phyloP scores from a whole-genome alignment of 2,888 invertebrate genomes.

The Ochlodes sylvanus region DNA sequence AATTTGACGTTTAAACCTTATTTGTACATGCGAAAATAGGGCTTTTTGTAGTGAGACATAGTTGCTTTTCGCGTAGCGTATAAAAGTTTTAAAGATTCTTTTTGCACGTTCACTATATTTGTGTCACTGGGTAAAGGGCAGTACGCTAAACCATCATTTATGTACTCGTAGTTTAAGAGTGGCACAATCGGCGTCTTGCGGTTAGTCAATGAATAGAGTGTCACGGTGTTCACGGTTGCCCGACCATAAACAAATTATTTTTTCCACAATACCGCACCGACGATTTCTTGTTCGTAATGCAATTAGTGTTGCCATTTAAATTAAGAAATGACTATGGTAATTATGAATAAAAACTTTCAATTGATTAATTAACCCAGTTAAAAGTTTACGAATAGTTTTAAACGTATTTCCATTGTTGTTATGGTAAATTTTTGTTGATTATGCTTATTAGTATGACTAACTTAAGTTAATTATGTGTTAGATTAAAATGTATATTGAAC shows the following conservation, averaged over 20 bases:
- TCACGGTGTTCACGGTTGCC: slow-evolving; percentile 47
- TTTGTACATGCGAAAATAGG: slow-evolving; percentile 46
- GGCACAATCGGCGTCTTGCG: slow-evolving; percentile 45
- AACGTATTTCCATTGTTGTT: slow-evolving; percentile 1
- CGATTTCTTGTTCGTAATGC: slow-evolving; percentile 28
- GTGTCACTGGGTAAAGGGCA: slow-evolving; percentile 82
- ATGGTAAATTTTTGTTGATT: too few relatives aligned
- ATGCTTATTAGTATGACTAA: too few relatives aligned
- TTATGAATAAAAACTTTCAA: slow-evolving; percentile 18
- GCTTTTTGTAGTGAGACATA: slow-evolving; percentile 48
- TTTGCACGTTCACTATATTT: slow-evolving; percentile 64
- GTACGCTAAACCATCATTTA: slow-evolving; percentile 55
- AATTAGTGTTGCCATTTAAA: slow-evolving; percentile 30
- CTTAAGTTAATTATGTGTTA: too few relatives aligned
- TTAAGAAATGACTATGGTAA: slow-evolving; percentile 13
- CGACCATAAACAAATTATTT: slow-evolving; percentile 48
- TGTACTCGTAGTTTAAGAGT: slow-evolving; percentile 44
- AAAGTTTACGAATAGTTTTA: slow-evolving; percentile 6
- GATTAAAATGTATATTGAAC: too few relatives aligned
- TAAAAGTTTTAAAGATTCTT: slow-evolving; percentile 50
- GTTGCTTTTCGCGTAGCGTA: slow-evolving; percentile 48
- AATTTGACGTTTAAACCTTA: slow-evolving; percentile 52
- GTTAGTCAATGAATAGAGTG: slow-evolving; percentile 52
- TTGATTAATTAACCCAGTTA: slow-evolving; percentile 13
- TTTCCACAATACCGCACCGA: slow-evolving; percentile 25